phyloP scores from a whole-genome alignment of 2,888 invertebrate species.

The Andrena trimmerana region DNA sequence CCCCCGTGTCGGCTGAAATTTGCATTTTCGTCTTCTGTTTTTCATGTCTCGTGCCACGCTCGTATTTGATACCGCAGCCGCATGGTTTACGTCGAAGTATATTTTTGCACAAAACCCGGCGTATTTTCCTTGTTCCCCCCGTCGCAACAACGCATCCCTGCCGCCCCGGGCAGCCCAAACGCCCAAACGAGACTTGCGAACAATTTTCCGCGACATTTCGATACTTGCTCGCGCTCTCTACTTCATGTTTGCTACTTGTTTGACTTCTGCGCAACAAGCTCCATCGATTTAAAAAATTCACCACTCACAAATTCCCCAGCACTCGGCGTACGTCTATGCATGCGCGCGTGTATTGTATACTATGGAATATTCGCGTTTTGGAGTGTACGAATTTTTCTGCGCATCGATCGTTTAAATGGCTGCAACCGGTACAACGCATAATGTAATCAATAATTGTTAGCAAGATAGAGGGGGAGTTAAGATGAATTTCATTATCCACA shows the following conservation, averaged over 20 bases:
- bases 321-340: background rate
- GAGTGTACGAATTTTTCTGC: background rate
- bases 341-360: background rate
- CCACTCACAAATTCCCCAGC: background rate
- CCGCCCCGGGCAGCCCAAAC: background rate
- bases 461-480: no score
- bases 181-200: background rate
- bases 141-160: background rate
- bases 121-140: background rate
- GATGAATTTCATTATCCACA: no score
- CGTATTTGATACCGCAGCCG: background rate
- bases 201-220: conserved; percentile 19
- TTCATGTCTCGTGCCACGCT: background rate
- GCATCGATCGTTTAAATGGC: background rate
- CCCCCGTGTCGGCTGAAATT: background rate
- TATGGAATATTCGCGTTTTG: background rate
- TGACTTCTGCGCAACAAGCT: background rate
- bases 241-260: background rate
- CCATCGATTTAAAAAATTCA: conserved; percentile 8
- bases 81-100: background rate
- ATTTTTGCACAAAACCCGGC: background rate
- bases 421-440: background rate
- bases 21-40: conserved; percentile 24
- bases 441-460: no score
- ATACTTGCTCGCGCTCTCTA: background rate